Base-by-base conservation (phyloP, 2,113 vertebrate species). In the Sitta europaea region DNA sequence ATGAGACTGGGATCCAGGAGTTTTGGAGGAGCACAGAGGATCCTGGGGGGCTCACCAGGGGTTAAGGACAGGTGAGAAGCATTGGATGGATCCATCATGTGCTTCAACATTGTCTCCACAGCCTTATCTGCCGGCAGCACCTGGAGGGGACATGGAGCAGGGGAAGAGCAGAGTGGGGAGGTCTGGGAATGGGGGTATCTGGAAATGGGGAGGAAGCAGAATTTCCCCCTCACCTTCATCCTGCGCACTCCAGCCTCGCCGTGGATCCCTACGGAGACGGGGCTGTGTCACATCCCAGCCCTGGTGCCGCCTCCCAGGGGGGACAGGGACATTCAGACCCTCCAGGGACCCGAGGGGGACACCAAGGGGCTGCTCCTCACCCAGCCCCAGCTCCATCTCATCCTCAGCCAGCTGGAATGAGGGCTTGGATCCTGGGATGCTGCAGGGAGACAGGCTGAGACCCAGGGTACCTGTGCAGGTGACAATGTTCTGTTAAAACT, bases 381-480 rank as follows among this genome's bases (percentile, higher is more conserved):
- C 99, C 90, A 99, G 97, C 42, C 99, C 99, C 58, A 99, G 97
- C 96, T 99, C 99, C 97, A 99, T 97, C 89, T 99, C 98, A 7
- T 99, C 98, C 0, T 97, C 97, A 12, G 98, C 97, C 74, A 99
- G 98, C 27, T 98, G 96, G 79, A 99, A 99, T 1, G 99, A 98
- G 6, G 99, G 99, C 86, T 94, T 97, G 72, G 98, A 99, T 38
- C 99, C 99, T 0, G 99, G 99, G 25, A 99, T 98, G 4, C 99
- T 99, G 98, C 99, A 99, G 3, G 99, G 98, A 59, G 99, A 99
- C 88, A 99, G 94, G 96, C 99, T 99, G 86, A 99, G 98, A 7
- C 99, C 99, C 84, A 99, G 95, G 3, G 99, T 99, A 8, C 99
- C 99, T 99, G 90, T 0, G 29, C 10, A 15, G 57, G 53, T 14